Base-by-base conservation (phyloP, 1,140 invertebrate species). In the Chlorops oryzae region DNA sequence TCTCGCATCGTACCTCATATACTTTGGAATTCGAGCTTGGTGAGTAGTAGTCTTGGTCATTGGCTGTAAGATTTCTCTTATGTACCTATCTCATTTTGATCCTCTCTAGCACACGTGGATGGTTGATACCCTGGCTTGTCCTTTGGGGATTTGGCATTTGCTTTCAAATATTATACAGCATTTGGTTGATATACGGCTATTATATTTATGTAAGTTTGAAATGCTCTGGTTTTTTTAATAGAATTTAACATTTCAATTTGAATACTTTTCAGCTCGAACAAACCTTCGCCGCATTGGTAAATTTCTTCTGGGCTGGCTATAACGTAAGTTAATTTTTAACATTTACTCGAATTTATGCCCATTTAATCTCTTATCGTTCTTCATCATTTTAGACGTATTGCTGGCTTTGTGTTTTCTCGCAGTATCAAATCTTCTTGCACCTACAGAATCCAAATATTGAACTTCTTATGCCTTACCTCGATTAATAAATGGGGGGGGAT, bases 371-470 rank as follows among this genome's bases (percentile, higher is more conserved):
- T 52, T 41, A 15, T 17, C 5, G 21, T 18, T 41, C 12, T 12
- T 41, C 15, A 25, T 35, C 59, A 58, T 81, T 83, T 55, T 75
- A 92, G 88, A 79, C 88, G 21, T 92, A 93, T 63, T 91, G 87
- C 62, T 88, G 88, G 82, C 59, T 92, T 1, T 88, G 86, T 51
- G 88, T 92, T 9, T 82, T 84, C 53, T 87, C 88, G 0, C 85
- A 89, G 61, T 92, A 92, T 67, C 83, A 88, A 74, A 78, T 88
- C 45, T 85, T 90, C 58, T 77, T 84, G 58, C 74, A 84, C 51
- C 75, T 87, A 65, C 88, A 92, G 58, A 87, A 86, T 42, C 88
- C 89, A n/a, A 89, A 91, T 68, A 91, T 92, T 72, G 87, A 88
- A 72, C 77, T 89, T 35, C 68, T 89, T 13, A 85, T 82, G 76